Base-by-base conservation (phyloP, 2,888 invertebrate species). In the Torymus tubicola region DNA sequence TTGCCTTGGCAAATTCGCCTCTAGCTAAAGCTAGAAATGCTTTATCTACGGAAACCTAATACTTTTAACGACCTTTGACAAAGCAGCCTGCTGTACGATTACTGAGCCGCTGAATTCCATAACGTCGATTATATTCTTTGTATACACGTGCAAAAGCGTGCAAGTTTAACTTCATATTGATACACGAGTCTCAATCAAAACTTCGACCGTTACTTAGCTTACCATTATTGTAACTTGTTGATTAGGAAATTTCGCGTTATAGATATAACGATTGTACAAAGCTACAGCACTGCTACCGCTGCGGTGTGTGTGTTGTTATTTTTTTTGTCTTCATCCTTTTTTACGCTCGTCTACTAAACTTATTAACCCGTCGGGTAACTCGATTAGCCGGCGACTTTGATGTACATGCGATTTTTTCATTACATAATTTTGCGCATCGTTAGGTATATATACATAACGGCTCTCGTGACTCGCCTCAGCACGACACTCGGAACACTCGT, bases 221-320 rank as follows among this genome's bases (percentile, higher is more conserved):
- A 42, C 73, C 57, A 58, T 67, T 67, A 65, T 58, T 67, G 42
- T 42, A 42, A 74, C 65, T 74, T 74, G 74, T 74, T 74, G 74
- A 74, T 74, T 58, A 58, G 57, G 16, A 50, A 65, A 73, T 65
- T 74, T 50, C 16, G 16, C 65, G 8, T 8, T 8, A 8, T 8
- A 42, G 31, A 50, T 64, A 50, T 64, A 18, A 0, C 1, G 12
- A 2, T 74, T 74, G n/a, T 58, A 16, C 53, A 74, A 73, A 14
- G 24, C 57, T 42, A 16, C 24, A 57, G 11, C n/a, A n/a, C 70
- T n/a, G 42, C 42, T 4, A 31, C 21, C n/a, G n/a, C 55, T 14
- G n/a, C 52, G 61, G 2, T 4, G 5, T 16, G 2, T 4, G 5
- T 16, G 8, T 42, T 8, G 42, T 42, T 42, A 42, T 42, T 42